phyloP scores from a whole-genome alignment of 2,888 invertebrate genomes.

The Ramazzottius varieornatus region DNA sequence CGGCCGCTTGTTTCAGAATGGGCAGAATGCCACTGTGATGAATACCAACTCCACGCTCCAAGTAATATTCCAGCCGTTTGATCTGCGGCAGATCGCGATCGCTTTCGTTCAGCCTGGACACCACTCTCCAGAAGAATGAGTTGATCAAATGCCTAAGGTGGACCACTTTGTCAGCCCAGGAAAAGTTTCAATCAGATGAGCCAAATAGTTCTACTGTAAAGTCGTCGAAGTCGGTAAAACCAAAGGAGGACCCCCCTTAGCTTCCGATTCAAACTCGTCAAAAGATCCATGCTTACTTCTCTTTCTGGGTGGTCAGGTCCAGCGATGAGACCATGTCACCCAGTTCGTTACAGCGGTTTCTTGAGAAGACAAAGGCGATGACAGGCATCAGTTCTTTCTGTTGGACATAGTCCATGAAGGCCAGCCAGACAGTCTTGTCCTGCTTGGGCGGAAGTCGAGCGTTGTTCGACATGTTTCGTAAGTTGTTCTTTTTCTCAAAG shows the following conservation, averaged over 20 bases:
- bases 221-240: too few relatives aligned
- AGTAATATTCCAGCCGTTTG: constrained; percentile 36
- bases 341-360: constrained; percentile 46
- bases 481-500: constrained; percentile 37
- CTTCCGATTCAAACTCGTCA: too few relatives aligned
- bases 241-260: too few relatives aligned
- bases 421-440: constrained; percentile 20
- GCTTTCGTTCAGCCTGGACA: constrained; percentile 50
- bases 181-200: too few relatives aligned
- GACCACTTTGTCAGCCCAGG: too few relatives aligned
- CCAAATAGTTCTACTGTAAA: too few relatives aligned
- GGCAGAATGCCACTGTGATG: constrained; percentile 96
- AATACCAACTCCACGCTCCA: constrained; percentile 68
- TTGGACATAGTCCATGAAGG: constrained; percentile 44
- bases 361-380: constrained; percentile 72
- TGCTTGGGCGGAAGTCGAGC: constrained; percentile 1
- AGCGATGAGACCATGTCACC: constrained; percentile 33
- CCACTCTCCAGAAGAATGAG: constrained; percentile 56
- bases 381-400: constrained; percentile 61
- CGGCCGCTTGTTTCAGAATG: constrained; percentile 93
- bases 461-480: constrained; percentile 38
- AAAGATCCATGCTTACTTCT: constrained; percentile 32
- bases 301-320: constrained; percentile 53
- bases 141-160: constrained; percentile 37
- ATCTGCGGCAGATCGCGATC: constrained; percentile 59